phyloP scores from a whole-genome alignment of 1,140 invertebrate genomes.

The Neodiprion fabricii region DNA sequence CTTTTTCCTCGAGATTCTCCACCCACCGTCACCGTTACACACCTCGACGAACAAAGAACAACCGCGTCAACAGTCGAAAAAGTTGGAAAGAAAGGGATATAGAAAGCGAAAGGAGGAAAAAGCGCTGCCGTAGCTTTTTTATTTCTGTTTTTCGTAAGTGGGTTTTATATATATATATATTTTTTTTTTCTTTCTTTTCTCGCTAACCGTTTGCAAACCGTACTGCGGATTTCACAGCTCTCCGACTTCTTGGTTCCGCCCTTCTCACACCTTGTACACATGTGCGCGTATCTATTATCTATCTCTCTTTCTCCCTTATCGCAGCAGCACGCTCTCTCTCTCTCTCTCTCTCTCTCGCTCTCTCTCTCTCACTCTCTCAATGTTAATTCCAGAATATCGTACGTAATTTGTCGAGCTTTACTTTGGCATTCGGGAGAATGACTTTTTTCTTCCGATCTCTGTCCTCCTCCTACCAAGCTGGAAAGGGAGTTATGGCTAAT shows the following conservation, averaged over 20 bases:
- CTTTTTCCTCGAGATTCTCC: no score
- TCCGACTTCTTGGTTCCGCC: not conserved
- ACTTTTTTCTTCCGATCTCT: no score
- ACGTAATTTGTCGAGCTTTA: no score
- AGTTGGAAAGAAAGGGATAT: not conserved
- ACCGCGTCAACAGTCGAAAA: not conserved
- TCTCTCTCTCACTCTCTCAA: no score
- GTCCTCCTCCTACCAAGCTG: not conserved
- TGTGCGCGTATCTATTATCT: not conserved
- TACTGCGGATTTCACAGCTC: conserved; percentile 4
- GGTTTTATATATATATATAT: not conserved
- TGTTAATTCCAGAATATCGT: no score
- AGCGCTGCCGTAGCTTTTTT: not conserved
- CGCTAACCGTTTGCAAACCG: conserved; percentile 1
- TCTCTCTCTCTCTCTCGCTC: no score
- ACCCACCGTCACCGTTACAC: not conserved
- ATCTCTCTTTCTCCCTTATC: not conserved
- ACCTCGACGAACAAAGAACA: not conserved
- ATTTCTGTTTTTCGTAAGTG: not conserved
- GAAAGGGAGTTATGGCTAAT: not conserved
- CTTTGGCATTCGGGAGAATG: no score
- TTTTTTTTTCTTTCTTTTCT: not conserved
- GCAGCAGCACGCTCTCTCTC: not conserved
- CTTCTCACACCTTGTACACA: not conserved
- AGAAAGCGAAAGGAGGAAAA: not conserved